A percentile compares a stretch with the other conserved stretches of the same genome.
Conservation (phyloP, 2,797 vertebrate species). For the Rhyacichthys aspro region DNA sequence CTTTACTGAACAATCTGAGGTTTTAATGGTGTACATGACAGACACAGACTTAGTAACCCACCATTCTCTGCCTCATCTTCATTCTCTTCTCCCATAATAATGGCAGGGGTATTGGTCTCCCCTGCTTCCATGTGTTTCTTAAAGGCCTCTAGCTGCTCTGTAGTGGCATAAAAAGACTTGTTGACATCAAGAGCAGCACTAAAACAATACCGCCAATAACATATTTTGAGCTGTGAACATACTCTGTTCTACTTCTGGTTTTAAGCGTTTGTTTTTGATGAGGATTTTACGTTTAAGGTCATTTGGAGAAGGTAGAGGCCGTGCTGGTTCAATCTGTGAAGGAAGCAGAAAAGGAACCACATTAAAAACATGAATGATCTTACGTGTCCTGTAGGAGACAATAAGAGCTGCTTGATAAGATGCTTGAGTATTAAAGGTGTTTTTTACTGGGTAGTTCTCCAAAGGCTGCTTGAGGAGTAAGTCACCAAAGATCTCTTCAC, state of each 20-base stretch:
- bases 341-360: background rate
- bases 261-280: conserved; percentile 98
- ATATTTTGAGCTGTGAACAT: conserved; percentile 60
- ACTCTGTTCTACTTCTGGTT: conserved; percentile 98
- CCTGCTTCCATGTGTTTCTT: conserved; percentile 98
- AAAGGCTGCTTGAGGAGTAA: conserved; percentile 92
- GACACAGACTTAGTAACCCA: conserved; percentile 56
- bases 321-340: conserved; percentile 88
- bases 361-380: background rate
- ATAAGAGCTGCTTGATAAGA: background rate
- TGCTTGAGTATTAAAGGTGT: background rate
- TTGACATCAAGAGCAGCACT: background rate
- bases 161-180: conserved; percentile 33
- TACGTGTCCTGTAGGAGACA: background rate
- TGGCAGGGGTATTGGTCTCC: conserved; percentile 90
- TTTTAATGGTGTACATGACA: background rate
- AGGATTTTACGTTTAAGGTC: conserved; percentile 98
- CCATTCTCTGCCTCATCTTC: conserved; percentile 94
- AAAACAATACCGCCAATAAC: background rate
- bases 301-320: conserved; percentile 90
- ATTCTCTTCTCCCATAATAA: conserved; percentile 93
- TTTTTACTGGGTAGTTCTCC: conserved; percentile 88
- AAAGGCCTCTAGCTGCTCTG: conserved; percentile 96
- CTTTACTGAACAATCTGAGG: background rate
- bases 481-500: conserved; percentile 96